A percentile compares a stretch with the other conserved stretches of the same genome.
These are phyloP conservation scores for Montipora sp. DNA, from an alignment of 64 coral and sea anemone genomes.

Conservation along the genomic window DNA sequence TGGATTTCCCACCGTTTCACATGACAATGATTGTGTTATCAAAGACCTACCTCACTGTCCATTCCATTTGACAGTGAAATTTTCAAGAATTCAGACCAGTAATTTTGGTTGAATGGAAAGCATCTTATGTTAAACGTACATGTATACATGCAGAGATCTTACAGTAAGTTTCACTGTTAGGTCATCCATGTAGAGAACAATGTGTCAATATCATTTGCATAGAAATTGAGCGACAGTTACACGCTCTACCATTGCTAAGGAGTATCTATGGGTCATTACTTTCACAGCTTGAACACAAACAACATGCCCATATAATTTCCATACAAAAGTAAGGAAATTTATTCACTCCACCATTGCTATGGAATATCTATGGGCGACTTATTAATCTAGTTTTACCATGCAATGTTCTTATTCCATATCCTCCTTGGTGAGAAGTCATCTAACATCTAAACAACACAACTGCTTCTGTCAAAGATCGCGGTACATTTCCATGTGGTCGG, in stretches of 20 bases:
- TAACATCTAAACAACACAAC: too few relatives aligned
- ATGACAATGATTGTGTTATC: not conserved
- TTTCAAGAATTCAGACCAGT: not conserved
- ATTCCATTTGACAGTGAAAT: not conserved
- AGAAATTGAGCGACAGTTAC: not conserved
- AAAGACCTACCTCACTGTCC: not conserved
- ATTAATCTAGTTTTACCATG: not conserved
- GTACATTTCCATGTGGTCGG: too few relatives aligned
- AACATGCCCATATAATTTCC: not conserved
- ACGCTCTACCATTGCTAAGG: not conserved
- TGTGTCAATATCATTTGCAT: constrained; percentile 12
- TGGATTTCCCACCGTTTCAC: not conserved
- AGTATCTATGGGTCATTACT: not conserved
- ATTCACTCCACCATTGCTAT: not conserved
- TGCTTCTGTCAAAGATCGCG: too few relatives aligned
- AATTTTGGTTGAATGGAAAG: constrained; percentile 4
- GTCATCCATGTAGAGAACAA: not conserved
- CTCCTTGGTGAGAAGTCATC: too few relatives aligned
- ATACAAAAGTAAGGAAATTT: not conserved
- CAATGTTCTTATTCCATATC: not conserved
- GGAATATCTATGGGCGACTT: not conserved
- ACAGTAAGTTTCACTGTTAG: not conserved
- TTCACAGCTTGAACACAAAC: not conserved
- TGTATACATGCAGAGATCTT: not conserved
- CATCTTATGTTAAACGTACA: not conserved